Evolutionary conservation across 2,797 vertebrate genomes (phyloP), one percentile per base, ranked within the genome.

Genomic region (Syndactyla subalaris): DNA sequence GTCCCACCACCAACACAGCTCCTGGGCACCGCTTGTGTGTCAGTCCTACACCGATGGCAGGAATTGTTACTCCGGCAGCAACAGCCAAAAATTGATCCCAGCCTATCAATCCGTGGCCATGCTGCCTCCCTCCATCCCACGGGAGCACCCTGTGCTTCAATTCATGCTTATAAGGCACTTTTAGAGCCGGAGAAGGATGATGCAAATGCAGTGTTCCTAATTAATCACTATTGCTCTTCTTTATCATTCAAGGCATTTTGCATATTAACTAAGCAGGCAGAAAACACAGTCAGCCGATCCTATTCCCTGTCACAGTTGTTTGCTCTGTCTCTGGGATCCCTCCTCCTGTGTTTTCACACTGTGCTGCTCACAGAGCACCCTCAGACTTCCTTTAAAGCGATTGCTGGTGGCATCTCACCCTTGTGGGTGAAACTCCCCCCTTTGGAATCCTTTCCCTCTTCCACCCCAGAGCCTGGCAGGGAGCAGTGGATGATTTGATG

Each of bases 261-360:
- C 87, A 46, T 85, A 77, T 76, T 87, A 84, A 94, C 58, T 26
- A 81, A 91, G 87, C 58, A 55, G 73, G 66, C 80, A 95, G 85
- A 78, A 81, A 61, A 70, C 3, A 1, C 36, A 2, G 46, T 92
- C 61, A 46, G 75, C 2, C 0, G 62, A 39, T 36, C 14, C 77
- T 63, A 27, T 24, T 62, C 36, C 20, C 59, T 58, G 52, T 39
- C 27, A 27, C 34, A 4, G 51, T n/a, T 48, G 57, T 52, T 92
- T n/a, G 9, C 30, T 54, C 55, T 0, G 0, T 30, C 22, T 7
- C 4, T 2, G 36, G 78, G 54, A 85, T 72, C 55, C 46, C 54
- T 79, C 55, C 45, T 52, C 10, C 72, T 0, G 0, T 15, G 36
- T n/a, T 51, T 85, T 82, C 1, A 0, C 54, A 79, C 70, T 79